phyloP scores from a whole-genome alignment of 2,113 vertebrate genomes.

The rat (Rattus norvegicus) region DNA sequence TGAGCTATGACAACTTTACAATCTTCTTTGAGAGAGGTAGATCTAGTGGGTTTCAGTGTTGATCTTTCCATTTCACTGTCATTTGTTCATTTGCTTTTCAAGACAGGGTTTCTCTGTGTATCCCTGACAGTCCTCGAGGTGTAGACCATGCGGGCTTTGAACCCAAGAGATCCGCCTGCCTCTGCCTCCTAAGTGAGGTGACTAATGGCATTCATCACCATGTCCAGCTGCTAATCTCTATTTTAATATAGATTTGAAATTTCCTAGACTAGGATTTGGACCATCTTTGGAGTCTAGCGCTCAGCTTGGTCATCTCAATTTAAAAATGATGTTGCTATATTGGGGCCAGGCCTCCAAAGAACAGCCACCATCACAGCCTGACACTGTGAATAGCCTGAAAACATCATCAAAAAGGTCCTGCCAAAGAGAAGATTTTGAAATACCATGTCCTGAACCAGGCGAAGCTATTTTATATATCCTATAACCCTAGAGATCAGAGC shows the following conservation, averaged over 20 bases:
- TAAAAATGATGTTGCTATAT: neutral
- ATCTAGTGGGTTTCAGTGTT: neutral
- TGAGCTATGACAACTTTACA: neutral
- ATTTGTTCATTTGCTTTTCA: neutral
- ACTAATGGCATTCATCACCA: neutral
- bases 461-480: neutral
- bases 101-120: neutral
- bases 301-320: neutral
- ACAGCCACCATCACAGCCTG: neutral
- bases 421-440: neutral
- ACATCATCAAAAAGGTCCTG: neutral
- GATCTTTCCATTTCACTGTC: neutral
- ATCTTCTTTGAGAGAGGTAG: neutral
- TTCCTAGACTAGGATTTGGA: neutral
- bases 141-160: neutral
- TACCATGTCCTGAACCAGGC: neutral
- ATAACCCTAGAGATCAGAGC: neutral
- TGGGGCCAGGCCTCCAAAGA: neutral
- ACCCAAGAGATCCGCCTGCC: neutral
- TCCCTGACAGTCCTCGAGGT: neutral
- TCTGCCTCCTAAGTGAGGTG: neutral
- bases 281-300: neutral
- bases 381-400: neutral
- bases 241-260: neutral
- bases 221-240: neutral